Conservation (phyloP, 2,797 vertebrate species). For the Enteromius viviparus region DNA sequence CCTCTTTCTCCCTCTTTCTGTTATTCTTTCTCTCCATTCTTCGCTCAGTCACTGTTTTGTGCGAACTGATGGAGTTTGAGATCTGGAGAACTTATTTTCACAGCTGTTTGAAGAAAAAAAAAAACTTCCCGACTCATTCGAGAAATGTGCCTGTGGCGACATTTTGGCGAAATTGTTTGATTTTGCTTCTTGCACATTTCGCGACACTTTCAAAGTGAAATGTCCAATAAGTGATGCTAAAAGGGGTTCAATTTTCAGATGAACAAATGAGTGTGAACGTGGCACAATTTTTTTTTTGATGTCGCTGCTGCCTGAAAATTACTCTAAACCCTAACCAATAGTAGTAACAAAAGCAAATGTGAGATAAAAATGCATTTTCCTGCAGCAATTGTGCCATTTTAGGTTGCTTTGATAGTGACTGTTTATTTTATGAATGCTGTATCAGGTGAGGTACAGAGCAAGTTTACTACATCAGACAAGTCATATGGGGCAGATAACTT, state of each 20-base stretch:
- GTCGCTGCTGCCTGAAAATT: background rate
- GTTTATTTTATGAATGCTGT: no score
- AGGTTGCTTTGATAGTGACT: background rate
- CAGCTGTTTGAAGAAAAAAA: constrained; percentile 55
- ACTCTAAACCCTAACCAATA: background rate
- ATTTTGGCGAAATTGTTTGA: background rate
- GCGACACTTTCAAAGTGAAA: background rate
- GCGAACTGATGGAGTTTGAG: constrained; percentile 30
- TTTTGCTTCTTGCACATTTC: background rate
- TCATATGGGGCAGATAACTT: background rate
- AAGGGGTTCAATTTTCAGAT: background rate
- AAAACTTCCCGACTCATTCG: background rate
- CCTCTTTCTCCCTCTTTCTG: constrained; percentile 65
- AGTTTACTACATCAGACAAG: background rate
- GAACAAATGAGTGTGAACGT: background rate
- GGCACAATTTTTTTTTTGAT: background rate
- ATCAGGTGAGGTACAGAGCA: background rate
- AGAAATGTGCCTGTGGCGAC: background rate
- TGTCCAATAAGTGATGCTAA: background rate
- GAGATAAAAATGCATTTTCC: background rate
- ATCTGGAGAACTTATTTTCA: constrained; percentile 33
- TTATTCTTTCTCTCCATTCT: constrained; percentile 32
- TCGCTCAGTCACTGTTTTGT: constrained; percentile 41
- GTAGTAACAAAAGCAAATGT: background rate
- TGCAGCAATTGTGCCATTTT: background rate